phyloP scores from a whole-genome alignment of 2,113 vertebrate genomes.

The Accipiter virgatus region DNA sequence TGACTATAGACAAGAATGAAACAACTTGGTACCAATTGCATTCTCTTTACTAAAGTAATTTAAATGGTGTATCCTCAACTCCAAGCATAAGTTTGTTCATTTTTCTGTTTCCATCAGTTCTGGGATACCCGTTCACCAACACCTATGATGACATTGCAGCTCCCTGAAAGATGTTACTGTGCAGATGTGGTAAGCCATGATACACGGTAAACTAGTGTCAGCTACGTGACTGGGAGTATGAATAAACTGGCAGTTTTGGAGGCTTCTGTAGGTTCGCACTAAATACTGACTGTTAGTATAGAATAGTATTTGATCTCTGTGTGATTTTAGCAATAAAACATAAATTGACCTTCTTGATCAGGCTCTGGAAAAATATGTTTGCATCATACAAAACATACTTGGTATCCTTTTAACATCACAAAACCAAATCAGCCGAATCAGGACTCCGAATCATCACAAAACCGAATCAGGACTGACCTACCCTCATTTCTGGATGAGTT shows the following conservation, averaged over 20 bases:
- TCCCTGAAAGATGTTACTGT: conserved; percentile 95
- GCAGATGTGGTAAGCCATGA: conserved; percentile 90
- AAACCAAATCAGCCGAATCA: neutral
- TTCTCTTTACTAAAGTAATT: neutral
- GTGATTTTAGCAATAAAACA: neutral
- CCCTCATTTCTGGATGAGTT: neutral
- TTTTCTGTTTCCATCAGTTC: conserved; percentile 77
- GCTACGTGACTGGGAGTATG: neutral
- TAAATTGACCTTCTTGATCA: neutral
- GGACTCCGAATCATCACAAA: neutral
- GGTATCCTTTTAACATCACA: neutral
- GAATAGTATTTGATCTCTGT: neutral
- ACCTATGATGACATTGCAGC: conserved; percentile 95
- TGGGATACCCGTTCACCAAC: conserved; percentile 97
- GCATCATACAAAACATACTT: neutral
- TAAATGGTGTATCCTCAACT: neutral
- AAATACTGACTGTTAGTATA: rapidly evolving
- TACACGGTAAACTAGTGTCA: neutral
- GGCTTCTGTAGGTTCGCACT: neutral
- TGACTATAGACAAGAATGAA: neutral
- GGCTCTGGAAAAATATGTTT: neutral
- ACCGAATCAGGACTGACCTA: neutral
- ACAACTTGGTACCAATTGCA: neutral
- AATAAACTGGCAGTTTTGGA: neutral
- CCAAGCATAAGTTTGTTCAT: neutral